A percentile compares a stretch with the other conserved stretches of the same genome.
These are phyloP conservation scores for Misgurnus mizolepis DNA, from an alignment of 2,113 vertebrate genomes.

Conservation along the genomic window DNA sequence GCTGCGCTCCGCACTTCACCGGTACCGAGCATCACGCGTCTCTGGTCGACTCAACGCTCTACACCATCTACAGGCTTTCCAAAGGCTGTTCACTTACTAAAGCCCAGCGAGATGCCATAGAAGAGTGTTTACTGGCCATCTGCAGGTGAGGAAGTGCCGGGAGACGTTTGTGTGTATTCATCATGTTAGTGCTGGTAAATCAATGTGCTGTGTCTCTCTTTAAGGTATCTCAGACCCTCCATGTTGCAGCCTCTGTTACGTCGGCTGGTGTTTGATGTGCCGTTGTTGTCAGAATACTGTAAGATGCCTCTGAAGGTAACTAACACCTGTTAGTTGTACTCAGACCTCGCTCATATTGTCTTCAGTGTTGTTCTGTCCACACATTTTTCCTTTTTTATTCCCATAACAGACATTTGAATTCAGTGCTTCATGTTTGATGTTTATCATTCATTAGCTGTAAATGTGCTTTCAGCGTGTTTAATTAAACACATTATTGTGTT, in stretches of 20 bases:
- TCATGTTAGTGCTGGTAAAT: background rate
- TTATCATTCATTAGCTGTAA: background rate
- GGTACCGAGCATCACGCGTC: conserved; percentile 90
- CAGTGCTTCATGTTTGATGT: background rate
- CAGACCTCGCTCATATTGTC: background rate
- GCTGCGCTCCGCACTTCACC: conserved; percentile 92
- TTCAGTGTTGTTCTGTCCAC: too few relatives aligned
- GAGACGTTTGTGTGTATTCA: too few relatives aligned
- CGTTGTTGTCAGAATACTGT: conserved; percentile 93
- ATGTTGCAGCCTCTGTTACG: conserved; percentile 96
- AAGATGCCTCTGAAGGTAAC: conserved; percentile 98
- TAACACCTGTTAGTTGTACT: too few relatives aligned
- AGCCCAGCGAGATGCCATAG: conserved; percentile 95
- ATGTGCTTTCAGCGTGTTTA: too few relatives aligned
- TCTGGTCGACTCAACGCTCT: conserved; percentile 91
- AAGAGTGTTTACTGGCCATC: conserved; percentile 93
- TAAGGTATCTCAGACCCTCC: conserved; percentile 91
- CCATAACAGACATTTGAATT: too few relatives aligned
- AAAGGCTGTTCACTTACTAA: conserved; percentile 97
- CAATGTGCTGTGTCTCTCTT: conserved; percentile 33
- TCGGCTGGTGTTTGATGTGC: conserved; percentile 95
- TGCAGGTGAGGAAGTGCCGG: conserved; percentile 82
- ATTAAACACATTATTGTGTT: too few relatives aligned
- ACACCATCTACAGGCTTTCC: conserved; percentile 95
- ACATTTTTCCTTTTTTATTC: too few relatives aligned